Conservation (phyloP, 2,888 invertebrate species). For the Liodrosophila aerea region DNA sequence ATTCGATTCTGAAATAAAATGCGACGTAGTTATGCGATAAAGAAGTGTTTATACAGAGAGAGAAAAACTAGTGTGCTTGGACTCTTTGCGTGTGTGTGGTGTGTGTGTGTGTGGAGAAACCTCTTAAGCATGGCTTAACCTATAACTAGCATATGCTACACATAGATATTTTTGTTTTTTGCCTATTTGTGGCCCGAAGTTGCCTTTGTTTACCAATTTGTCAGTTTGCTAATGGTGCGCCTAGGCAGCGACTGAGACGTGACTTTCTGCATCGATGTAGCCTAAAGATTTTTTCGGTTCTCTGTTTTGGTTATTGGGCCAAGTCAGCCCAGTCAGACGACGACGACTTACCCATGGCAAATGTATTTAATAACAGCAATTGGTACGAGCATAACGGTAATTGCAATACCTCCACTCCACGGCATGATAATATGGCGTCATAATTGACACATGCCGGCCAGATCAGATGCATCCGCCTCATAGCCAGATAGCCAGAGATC, state of each 20-base stretch:
- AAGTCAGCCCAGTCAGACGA: conserved; percentile 29
- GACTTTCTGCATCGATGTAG: conserved; percentile 48
- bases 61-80: conserved; percentile 7
- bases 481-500: conserved; percentile 36
- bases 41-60: conserved; percentile 23
- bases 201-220: conserved; percentile 57
- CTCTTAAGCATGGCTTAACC: conserved; percentile 25
- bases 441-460: conserved; percentile 69
- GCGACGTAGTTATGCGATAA: conserved; percentile 32
- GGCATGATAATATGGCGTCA: conserved; percentile 60
- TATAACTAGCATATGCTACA: conserved; percentile 1
- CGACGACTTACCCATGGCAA: conserved; percentile 43
- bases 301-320: conserved; percentile 30
- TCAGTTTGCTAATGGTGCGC: conserved; percentile 50
- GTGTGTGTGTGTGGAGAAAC: neutral
- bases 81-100: too few relatives aligned
- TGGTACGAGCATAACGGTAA: conserved; percentile 46
- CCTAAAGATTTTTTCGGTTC: conserved; percentile 22
- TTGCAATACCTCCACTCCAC: conserved; percentile 20
- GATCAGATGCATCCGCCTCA: conserved; percentile 67
- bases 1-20: conserved; percentile 13
- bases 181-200: conserved; percentile 24
- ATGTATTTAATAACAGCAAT: conserved; percentile 59
- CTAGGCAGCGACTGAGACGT: conserved; percentile 36
- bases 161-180: conserved; percentile 5